Base-by-base conservation (phyloP, 2,888 invertebrate species). In the Eupithecia insigniata region DNA sequence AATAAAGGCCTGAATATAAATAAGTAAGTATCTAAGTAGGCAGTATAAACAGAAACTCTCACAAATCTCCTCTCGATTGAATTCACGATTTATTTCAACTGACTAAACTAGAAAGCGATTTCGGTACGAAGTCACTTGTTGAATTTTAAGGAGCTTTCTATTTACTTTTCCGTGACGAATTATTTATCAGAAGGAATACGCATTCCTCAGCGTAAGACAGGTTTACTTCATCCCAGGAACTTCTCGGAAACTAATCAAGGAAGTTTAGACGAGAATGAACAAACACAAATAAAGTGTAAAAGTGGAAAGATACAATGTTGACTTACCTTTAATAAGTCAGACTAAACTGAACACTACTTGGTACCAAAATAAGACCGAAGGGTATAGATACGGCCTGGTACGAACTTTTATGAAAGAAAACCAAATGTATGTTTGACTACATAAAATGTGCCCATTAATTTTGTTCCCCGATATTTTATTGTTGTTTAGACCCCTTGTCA, bases 201-300 rank as follows among this genome's bases (percentile, higher is more conserved):
- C 74, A 70, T 71, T 64, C 71, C 65, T 73, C 72, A 75, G 71
- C 73, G 71, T 76, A 64, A 79, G 76, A 72, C 76, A 78, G 76
- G 76, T 76, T 76, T 73, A 75, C 76, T 78, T 78, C 74, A 78
- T 72, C 75, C 68, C 60, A 68, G 68, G 67, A 77, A 78, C 78
- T 78, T 79, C 78, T 75, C 76, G 73, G 74, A 79, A 81, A 80
- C 80, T 80, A 80, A 81, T 79, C 80, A 80, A 76, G 70, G 72
- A 78, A 78, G 78, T 79, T 80, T 71, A 78, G 73, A 78, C 73
- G 70, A 76, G 72, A 75, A 66, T 69, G 70, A 75, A 75, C 64
- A 70, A 79, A 79, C 70, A 80, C 80, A 79, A 81, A 80, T 80
- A 80, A 77, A 73, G 71, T 77, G 76, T 71, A 75, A 76, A 78